Percentiles rank a stretch among this genome's conserved stretches.
phyloP scores from a whole-genome alignment of 2,113 vertebrate species.

The Ivindomyrus marchei region DNA sequence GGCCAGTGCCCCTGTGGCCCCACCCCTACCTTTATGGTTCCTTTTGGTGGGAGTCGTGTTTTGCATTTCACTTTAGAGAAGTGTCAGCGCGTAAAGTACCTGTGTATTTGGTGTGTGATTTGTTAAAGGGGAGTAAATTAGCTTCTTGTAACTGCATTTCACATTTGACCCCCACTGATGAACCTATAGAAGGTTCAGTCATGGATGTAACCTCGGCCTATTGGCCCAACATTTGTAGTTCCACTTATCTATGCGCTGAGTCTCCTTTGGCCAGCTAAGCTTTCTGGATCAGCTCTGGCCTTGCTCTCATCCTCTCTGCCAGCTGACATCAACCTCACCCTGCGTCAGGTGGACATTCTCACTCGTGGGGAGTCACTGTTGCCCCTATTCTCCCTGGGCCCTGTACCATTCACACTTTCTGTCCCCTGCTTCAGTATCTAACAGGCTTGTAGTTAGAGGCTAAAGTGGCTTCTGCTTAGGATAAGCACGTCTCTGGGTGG shows the following conservation, averaged over 20 bases:
- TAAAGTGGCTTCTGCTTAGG: neutral
- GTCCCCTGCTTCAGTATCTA: neutral
- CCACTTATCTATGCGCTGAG: neutral
- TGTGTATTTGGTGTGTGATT: neutral
- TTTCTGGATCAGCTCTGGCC: neutral
- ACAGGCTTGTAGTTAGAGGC: neutral
- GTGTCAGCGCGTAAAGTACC: neutral
- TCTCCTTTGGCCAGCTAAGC: neutral
- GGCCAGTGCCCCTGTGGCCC: neutral
- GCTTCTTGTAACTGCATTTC: neutral
- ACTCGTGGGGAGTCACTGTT: neutral
- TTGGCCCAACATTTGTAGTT: neutral
- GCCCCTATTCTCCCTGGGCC: neutral
- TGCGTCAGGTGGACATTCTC: neutral
- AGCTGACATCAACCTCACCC: neutral
- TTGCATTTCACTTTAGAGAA: neutral
- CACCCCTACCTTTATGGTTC: neutral
- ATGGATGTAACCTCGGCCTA: neutral
- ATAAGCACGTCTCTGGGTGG: slow-evolving; percentile 1
- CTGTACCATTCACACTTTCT: neutral
- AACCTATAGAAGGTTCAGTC: neutral
- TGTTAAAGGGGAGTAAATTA: neutral
- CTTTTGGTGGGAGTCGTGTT: neutral
- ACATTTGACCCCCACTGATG: neutral
- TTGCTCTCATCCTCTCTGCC: neutral